Base-by-base conservation (phyloP, 2,113 vertebrate genomes). In the Empidonax traillii region DNA sequence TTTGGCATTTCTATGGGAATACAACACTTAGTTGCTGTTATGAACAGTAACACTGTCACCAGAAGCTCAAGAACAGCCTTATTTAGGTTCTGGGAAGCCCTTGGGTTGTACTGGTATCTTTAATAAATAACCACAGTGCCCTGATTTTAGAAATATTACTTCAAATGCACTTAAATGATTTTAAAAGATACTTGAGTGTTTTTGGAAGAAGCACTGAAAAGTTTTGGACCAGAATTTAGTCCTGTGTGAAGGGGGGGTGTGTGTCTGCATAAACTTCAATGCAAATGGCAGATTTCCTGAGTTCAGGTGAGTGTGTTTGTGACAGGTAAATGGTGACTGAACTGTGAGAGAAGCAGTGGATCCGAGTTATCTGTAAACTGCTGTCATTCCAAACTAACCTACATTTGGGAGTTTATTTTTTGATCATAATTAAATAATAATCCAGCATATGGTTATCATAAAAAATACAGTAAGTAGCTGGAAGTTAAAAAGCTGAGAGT, bases 381-480 rank as follows among this genome's bases (percentile, higher is more conserved):
- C 44, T 30, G 55, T 82, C 31, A 5, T 66, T 69, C 85, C 46
- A 66, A 35, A 49, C 51, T 74, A 80, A 39, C 83, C 43, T 77
- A 23, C 55, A 30, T n/a, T 80, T 14, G 1, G 63, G 43, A 77
- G 33, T 62, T 66, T 72, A 62, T 53, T 82, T 93, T 95, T 73
- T n/a, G 37, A 37, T 65, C 22, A 12, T 88, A 61, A 83, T 83
- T 88, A 81, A 94, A 86, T 84, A 12, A 83, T 76, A 74, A 83
- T 46, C 37, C 61, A n/a, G 41, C 44, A 73, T 90, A 56, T 80
- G 79, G 59, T 93, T 80, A 44, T 68, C 39, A 90, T 87, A 39
- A 90, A 89, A 93, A 91, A 56, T 88, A 61, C 39, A 85, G 71
- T 25, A 79, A 66, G 80, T 77, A 73, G 49, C 51, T 90, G 74